Percentiles rank a stretch among this genome's conserved stretches.
phyloP scores from a whole-genome alignment of 2,797 vertebrate genomes.

The Danio aesculapii region DNA sequence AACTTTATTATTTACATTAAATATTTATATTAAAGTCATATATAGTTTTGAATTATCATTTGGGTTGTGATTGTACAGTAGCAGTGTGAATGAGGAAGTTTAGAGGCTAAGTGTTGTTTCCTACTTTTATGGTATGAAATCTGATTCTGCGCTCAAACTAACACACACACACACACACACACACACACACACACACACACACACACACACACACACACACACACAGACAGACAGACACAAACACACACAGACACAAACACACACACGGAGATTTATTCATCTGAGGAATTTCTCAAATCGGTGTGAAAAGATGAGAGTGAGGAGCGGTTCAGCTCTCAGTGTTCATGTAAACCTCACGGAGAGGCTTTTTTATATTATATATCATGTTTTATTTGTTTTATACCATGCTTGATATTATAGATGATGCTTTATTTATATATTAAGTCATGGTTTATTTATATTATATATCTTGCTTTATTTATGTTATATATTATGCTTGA shows the following conservation, averaged over 20 bases:
- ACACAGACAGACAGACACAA: too few species aligned
- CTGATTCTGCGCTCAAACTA: neutral
- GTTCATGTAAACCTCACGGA: neutral
- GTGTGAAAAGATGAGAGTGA: constrained; percentile 2
- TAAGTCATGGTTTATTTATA: too few species aligned
- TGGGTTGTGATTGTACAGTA: neutral
- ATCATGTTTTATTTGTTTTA: too few species aligned
- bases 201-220: too few species aligned
- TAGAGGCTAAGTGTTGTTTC: neutral
- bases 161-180: neutral
- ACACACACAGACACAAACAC: too few species aligned
- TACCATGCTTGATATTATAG: too few species aligned
- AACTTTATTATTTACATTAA: neutral
- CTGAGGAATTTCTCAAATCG: neutral
- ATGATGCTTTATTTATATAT: too few species aligned
- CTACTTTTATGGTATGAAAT: neutral
- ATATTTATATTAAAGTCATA: neutral
- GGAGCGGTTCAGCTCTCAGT: neutral
- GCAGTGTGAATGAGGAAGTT: neutral
- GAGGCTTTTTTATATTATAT: too few species aligned
- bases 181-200: neutral
- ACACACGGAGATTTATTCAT: neutral
- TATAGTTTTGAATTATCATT: neutral
- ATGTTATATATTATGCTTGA: neutral
- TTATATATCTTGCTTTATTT: too few species aligned